These are phyloP conservation scores for Nixonia krombeini DNA, from an alignment of 1,140 invertebrate genomes.

Conservation along the genomic window DNA sequence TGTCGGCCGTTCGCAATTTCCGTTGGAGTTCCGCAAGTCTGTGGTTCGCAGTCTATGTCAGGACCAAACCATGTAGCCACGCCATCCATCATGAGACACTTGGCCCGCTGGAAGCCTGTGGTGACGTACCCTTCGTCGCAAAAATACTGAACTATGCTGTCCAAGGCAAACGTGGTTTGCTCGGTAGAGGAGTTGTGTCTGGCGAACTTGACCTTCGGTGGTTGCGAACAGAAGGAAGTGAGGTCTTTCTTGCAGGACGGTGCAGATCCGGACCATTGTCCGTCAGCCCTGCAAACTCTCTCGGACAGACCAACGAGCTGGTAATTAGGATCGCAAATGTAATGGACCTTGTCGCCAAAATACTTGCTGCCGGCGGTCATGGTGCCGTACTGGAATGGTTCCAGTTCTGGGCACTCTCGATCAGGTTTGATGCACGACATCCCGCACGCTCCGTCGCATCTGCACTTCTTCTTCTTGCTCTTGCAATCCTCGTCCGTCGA, in stretches of 20 bases:
- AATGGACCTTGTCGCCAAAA: constrained; percentile 85
- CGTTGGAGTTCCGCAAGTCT: constrained; percentile 87
- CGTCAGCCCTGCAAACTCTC: constrained; percentile 91
- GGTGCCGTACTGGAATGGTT: constrained; percentile 79
- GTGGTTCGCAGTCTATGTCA: constrained; percentile 94
- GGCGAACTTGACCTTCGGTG: constrained; percentile 90
- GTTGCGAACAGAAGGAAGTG: constrained; percentile 87
- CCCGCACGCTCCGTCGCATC: constrained; percentile 96
- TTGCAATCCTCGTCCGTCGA: constrained; percentile 96
- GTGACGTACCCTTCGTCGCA: constrained; percentile 89
- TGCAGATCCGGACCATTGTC: constrained; percentile 89
- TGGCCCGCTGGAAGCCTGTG: constrained; percentile 87
- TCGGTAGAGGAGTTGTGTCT: constrained; percentile 87
- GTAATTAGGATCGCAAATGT: constrained; percentile 89
- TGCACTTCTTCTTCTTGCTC: constrained; percentile 95
- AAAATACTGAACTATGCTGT: constrained; percentile 89
- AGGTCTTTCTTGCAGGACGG: constrained; percentile 92
- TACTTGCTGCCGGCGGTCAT: constrained; percentile 81
- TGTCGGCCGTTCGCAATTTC: constrained; percentile 93
- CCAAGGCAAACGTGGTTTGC: constrained; percentile 86
- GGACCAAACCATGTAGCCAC: constrained; percentile 90
- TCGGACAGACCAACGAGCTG: constrained; percentile 88
- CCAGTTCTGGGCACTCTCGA: constrained; percentile 85
- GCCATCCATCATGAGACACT: constrained; percentile 91
- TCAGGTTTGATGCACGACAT: constrained; percentile 98